These are phyloP conservation scores for Rhynchonycteris naso DNA, from an alignment of 2,797 vertebrate species.

Conservation along the genomic window DNA sequence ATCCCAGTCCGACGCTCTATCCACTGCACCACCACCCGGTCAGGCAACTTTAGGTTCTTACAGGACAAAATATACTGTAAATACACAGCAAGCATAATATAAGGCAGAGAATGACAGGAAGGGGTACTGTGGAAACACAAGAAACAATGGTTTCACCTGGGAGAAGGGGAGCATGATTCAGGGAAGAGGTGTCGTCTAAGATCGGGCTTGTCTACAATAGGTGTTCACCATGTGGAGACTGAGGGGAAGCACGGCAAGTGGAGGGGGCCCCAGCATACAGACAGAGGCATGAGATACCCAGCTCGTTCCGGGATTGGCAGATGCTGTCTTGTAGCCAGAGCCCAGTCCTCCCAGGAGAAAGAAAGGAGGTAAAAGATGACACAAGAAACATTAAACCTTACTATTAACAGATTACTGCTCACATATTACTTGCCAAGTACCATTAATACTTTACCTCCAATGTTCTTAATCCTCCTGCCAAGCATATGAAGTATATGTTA, in stretches of 20 bases:
- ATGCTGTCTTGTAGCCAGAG: not conserved
- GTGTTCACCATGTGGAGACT: not conserved
- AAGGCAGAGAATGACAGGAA: not conserved
- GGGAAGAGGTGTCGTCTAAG: not conserved
- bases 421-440: not conserved
- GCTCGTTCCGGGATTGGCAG: not conserved
- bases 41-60: not conserved
- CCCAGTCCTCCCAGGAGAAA: not conserved
- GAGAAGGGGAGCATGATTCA: not conserved
- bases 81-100: not conserved
- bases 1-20: no score
- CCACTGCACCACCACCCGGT: no score
- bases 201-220: not conserved
- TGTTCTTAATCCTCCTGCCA: not conserved
- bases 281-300: not conserved
- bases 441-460: not conserved
- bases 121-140: not conserved
- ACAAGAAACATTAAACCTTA: slow-evolving; percentile 33
- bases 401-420: not conserved
- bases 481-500: slow-evolving; percentile 13
- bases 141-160: not conserved
- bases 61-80: not conserved
- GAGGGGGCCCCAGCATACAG: not conserved
- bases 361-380: not conserved
- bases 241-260: not conserved